A percentile compares a stretch with the other conserved stretches of the same genome.
phyloP scores from a whole-genome alignment of 2,888 invertebrate genomes.

The Lasioglossum morio region DNA sequence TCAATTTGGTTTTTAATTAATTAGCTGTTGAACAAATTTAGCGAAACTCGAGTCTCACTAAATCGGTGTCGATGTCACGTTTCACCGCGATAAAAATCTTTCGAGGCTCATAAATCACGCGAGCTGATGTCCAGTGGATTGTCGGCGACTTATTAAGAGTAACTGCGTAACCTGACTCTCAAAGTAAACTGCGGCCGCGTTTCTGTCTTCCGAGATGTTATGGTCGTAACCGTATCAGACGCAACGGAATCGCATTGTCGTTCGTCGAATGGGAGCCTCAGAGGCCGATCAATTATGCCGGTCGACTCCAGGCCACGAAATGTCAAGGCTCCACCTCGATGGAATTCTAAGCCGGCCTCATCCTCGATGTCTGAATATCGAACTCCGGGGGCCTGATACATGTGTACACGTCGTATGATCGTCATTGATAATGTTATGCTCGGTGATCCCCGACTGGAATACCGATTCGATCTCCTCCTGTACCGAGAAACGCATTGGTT shows the following conservation, averaged over 20 bases:
- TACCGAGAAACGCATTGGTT: conserved; percentile 24
- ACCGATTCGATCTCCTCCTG: conserved; percentile 56
- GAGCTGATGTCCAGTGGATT: neutral
- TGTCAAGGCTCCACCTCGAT: conserved; percentile 79
- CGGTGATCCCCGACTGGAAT: conserved; percentile 43
- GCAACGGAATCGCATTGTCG: conserved; percentile 69
- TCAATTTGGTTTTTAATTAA: too few relatives aligned
- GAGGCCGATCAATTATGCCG: conserved; percentile 79
- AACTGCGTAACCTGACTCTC: conserved; percentile 53
- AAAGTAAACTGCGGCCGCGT: conserved; percentile 59
- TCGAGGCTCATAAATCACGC: neutral
- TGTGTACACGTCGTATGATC: conserved; percentile 44
- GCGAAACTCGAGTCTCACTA: neutral
- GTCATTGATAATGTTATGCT: conserved; percentile 58
- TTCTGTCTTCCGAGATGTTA: conserved; percentile 45
- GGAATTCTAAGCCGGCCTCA: conserved; percentile 76
- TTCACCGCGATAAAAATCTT: neutral
- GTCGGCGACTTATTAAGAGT: conserved; percentile 14
- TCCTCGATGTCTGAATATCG: conserved; percentile 59
- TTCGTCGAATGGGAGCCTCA: conserved; percentile 76
- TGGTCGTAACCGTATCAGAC: conserved; percentile 64
- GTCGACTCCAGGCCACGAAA: conserved; percentile 79
- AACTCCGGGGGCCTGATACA: conserved; percentile 47
- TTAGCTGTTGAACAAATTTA: neutral
- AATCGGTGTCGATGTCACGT: neutral